phyloP scores from a whole-genome alignment of 2,113 vertebrate species.

The Strix uralensis region DNA sequence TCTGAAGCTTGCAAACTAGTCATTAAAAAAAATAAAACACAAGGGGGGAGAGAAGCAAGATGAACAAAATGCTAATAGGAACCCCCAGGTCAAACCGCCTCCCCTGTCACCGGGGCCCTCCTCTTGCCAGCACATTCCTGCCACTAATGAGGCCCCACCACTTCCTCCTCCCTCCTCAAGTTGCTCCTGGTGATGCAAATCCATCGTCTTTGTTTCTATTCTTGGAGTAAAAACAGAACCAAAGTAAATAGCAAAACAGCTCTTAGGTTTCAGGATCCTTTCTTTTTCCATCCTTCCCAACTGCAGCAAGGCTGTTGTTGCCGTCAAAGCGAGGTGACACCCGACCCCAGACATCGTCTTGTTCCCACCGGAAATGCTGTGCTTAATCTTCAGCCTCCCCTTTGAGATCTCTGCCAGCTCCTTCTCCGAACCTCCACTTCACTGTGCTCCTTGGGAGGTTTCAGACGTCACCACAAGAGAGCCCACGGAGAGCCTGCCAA shows the following conservation, averaged over 20 bases:
- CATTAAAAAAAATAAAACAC: background rate
- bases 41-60: background rate
- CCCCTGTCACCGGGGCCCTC: background rate
- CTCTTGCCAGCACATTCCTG: slow-evolving; percentile 50
- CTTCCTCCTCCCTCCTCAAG: slow-evolving; percentile 58
- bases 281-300: slow-evolving; percentile 43
- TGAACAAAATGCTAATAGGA: slow-evolving; percentile 34
- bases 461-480: background rate
- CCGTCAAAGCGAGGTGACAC: background rate
- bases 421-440: rapidly evolving
- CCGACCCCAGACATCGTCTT: background rate
- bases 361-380: background rate
- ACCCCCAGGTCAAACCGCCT: slow-evolving; percentile 6
- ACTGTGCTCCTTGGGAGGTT: background rate
- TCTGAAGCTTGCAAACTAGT: background rate
- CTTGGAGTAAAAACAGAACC: slow-evolving; percentile 47
- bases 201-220: slow-evolving; percentile 61
- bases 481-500: background rate
- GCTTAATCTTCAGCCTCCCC: background rate
- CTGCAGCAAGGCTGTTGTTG: background rate
- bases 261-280: slow-evolving; percentile 51
- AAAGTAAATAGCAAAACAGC: slow-evolving; percentile 41
- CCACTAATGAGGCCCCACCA: background rate
- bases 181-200: slow-evolving; percentile 61
- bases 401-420: background rate